phyloP scores from a whole-genome alignment of 2,113 vertebrate species.

The Alaudala cheleensis region DNA sequence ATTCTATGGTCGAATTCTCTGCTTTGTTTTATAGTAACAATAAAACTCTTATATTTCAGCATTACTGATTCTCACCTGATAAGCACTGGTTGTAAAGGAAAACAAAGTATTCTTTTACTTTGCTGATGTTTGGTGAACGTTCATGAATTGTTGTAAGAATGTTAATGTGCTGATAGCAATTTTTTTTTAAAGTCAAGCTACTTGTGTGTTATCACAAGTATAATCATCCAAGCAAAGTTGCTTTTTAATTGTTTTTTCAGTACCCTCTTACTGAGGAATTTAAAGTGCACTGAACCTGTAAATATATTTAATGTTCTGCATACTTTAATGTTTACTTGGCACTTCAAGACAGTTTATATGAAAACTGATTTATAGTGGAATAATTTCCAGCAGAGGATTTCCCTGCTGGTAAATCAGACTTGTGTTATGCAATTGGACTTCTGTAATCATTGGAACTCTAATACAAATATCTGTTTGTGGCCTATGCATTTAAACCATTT shows the following conservation, averaged over 20 bases:
- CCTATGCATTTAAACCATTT: conserved; percentile 52
- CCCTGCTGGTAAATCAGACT: conserved; percentile 25
- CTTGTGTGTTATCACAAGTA: conserved; percentile 19
- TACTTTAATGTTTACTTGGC: conserved; percentile 44
- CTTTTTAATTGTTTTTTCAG: conserved; percentile 45
- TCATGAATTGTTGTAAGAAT: background rate
- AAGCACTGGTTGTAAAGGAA: conserved; percentile 6
- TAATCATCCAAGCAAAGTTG: background rate
- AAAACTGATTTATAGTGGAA: conserved; percentile 21
- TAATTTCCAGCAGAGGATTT: background rate
- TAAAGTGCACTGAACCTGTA: conserved; percentile 69
- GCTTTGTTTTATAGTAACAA: background rate
- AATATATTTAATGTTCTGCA: conserved; percentile 13
- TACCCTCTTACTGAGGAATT: conserved; percentile 11
- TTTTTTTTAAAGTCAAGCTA: background rate
- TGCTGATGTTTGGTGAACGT: conserved; percentile 10
- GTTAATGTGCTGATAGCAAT: background rate
- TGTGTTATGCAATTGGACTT: conserved; percentile 49
- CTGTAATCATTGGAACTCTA: conserved; percentile 19
- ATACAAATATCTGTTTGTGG: conserved; percentile 18
- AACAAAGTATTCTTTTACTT: background rate
- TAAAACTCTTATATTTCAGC: background rate
- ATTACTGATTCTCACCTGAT: background rate
- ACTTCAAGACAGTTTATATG: conserved; percentile 43
- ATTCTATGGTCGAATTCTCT: background rate